A percentile compares a stretch with the other conserved stretches of the same genome.
phyloP scores from a whole-genome alignment of 2,113 vertebrate species.

The Myotis brandtii region DNA sequence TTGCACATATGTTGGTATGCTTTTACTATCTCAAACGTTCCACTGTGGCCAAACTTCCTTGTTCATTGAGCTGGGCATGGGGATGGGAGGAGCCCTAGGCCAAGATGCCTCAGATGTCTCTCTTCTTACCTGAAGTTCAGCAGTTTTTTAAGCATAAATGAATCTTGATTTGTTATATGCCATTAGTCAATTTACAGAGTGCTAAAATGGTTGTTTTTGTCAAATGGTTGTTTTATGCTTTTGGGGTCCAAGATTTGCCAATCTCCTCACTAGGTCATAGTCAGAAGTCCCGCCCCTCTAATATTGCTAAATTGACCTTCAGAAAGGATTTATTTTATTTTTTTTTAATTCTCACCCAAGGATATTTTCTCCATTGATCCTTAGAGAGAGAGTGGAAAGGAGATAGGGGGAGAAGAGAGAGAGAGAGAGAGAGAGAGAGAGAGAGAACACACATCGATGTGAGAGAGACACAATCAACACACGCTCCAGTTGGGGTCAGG shows the following conservation, averaged over 20 bases:
- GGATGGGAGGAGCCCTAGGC: neutral
- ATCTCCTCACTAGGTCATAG: neutral
- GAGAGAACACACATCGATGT: no score
- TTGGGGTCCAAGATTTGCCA: neutral
- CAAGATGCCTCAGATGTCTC: neutral
- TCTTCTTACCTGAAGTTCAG: neutral
- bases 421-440: no score
- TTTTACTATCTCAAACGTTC: neutral
- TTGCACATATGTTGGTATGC: rapidly evolving
- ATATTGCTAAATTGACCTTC: neutral
- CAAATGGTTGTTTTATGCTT: neutral
- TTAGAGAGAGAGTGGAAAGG: no score
- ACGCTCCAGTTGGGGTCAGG: no score
- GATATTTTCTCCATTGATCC: no score
- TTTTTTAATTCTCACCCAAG: no score
- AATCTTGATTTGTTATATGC: neutral
- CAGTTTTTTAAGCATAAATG: neutral
- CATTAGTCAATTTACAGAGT: neutral
- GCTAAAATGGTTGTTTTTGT: neutral
- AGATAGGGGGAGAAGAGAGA: no score
- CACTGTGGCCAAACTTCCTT: neutral
- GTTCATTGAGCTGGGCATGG: neutral
- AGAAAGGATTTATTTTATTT: neutral
- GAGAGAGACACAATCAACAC: no score
- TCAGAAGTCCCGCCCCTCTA: neutral